A percentile compares a stretch with the other conserved stretches of the same genome.
phyloP scores from a whole-genome alignment of 2,113 vertebrate genomes.

The Dryoscopus gambensis region DNA sequence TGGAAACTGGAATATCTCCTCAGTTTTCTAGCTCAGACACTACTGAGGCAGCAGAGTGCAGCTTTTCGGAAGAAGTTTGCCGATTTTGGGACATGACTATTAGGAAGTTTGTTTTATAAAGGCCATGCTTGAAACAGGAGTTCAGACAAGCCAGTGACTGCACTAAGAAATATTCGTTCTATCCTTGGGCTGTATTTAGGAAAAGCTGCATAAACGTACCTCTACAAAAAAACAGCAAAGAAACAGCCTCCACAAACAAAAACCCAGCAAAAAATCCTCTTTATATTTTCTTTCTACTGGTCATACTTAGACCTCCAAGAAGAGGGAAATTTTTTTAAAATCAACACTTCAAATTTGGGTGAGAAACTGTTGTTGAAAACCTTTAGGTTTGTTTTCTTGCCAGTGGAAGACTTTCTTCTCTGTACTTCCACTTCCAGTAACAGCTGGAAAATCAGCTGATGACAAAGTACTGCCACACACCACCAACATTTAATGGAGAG shows the following conservation, averaged over 20 bases:
- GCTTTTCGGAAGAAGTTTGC: neutral
- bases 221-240: neutral
- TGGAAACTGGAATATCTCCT: neutral
- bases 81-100: neutral
- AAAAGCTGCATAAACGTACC: neutral
- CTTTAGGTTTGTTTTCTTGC: neutral
- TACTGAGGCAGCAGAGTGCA: neutral
- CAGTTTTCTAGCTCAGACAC: neutral
- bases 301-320: neutral
- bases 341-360: fast-evolving
- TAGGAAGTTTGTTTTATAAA: neutral
- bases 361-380: neutral
- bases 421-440: neutral
- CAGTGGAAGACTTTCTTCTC: neutral
- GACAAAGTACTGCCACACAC: neutral
- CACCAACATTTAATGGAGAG: neutral
- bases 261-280: fast-evolving
- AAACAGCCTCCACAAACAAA: neutral
- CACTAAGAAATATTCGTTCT: neutral
- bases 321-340: neutral
- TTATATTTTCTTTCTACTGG: neutral
- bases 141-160: neutral
- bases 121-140: neutral
- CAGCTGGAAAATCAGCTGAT: neutral
- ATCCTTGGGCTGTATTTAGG: neutral